Evolutionary conservation across 1,140 invertebrate species (phyloP), one percentile per base, ranked within the genome.

Genomic region (Megalopta genalis): DNA sequence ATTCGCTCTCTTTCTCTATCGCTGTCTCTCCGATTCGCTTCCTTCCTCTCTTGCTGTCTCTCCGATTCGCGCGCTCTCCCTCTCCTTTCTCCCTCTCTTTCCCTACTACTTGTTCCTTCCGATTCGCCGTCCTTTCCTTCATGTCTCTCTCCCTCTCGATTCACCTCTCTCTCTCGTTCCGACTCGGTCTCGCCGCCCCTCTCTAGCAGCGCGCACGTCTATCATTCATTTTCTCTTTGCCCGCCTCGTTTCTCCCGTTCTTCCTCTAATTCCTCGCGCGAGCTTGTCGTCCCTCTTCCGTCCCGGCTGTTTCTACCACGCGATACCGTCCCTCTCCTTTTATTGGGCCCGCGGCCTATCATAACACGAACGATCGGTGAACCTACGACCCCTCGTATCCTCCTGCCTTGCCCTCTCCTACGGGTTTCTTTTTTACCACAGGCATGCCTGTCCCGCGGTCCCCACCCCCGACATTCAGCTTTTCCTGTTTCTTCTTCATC

Each of bases 281-380:
- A 32, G n/a, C 49, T 14, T 49, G n/a, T 76, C 84, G 85, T 64
- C 77, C 71, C 64, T 25, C 39, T 25, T 65, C 25, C n/a, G 0
- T 71, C 79, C 77, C 57, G 60, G 73, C 65, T 23, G 49, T 63
- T 66, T 78, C 84, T 82, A 54, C 46, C 46, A 78, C 65, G 21
- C 63, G 21, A 2, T 39, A 65, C 12, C 78, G 65, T 79, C 79
- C 80, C 46, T 64, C 54, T 66, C 52, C 68, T 87, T 85, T 87
- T 86, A 87, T 82, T 86, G 82, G 76, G 65, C 82, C 57, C 78
- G 70, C 83, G 83, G 83, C 80, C 83, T 84, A 87, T 86, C 86
- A 83, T 86, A 85, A 88, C 83, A 85, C 86, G 86, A 81, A 81
- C 81, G 86, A 87, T 80, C 79, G 76, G 59, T 77, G 85, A 85